Percentiles rank a stretch among this genome's conserved stretches.
Conservation (phyloP, 1,140 invertebrate genomes). For the Leucophenga varia region DNA sequence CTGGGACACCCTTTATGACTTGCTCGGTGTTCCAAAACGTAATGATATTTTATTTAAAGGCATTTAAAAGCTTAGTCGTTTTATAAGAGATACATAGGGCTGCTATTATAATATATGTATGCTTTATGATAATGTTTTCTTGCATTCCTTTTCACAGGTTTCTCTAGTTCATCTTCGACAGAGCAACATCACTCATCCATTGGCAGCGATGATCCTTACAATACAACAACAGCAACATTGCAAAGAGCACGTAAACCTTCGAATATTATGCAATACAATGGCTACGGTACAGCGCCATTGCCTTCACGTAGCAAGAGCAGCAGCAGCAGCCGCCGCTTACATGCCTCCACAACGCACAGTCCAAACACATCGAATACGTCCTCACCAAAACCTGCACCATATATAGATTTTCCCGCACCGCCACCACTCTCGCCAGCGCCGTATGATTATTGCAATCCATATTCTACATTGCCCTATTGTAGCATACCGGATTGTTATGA, state of each 20-base stretch:
- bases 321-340: constrained; percentile 4
- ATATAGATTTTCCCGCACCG: constrained; percentile 48
- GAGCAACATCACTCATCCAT: constrained; percentile 46
- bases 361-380: background rate
- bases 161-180: constrained; percentile 43
- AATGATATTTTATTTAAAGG: no score
- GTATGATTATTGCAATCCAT: constrained; percentile 49
- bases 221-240: constrained; percentile 26
- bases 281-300: constrained; percentile 39
- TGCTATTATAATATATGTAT: no score
- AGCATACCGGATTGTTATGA: constrained; percentile 48
- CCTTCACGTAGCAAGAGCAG: constrained; percentile 29
- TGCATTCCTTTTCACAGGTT: constrained; percentile 26
- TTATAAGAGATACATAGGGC: no score
- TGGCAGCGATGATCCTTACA: constrained; percentile 23
- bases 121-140: no score
- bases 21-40: no score
- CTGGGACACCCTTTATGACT: no score
- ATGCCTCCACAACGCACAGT: background rate
- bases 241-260: constrained; percentile 23
- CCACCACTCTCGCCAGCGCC: constrained; percentile 48
- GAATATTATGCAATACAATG: background rate
- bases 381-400: constrained; percentile 25
- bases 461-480: constrained; percentile 44
- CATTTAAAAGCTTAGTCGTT: no score